phyloP scores from a whole-genome alignment of 1,140 invertebrate genomes.

The Drosophila nasuta region DNA sequence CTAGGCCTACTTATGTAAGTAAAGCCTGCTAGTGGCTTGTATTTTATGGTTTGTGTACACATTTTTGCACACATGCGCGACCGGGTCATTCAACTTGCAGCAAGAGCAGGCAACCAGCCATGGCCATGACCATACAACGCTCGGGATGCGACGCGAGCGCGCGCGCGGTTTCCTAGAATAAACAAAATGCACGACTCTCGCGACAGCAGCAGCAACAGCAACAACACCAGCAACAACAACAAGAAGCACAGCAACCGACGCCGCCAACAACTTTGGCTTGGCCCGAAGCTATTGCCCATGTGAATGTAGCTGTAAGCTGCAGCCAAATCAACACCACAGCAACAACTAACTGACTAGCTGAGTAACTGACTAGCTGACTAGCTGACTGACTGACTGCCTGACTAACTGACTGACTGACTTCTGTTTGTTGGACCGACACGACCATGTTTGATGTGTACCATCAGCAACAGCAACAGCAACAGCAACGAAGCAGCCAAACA shows the following conservation, averaged over 20 bases:
- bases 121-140: slow-evolving; percentile 43
- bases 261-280: slow-evolving; percentile 72
- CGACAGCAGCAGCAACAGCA: slow-evolving; percentile 51
- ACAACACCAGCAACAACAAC: slow-evolving; percentile 30
- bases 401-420: slow-evolving; percentile 77
- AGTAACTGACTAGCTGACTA: slow-evolving; percentile 61
- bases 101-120: slow-evolving; percentile 48
- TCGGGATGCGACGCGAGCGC: slow-evolving; percentile 52
- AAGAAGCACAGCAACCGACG: slow-evolving; percentile 39
- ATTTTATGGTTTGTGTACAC: slow-evolving; percentile 84
- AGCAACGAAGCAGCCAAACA: slow-evolving; percentile 54
- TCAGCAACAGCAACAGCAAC: slow-evolving; percentile 49
- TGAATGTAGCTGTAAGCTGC: slow-evolving; percentile 50
- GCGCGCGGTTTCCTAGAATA: slow-evolving; percentile 81
- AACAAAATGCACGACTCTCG: slow-evolving; percentile 80
- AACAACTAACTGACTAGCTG: slow-evolving; percentile 28
- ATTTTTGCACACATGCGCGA: slow-evolving; percentile 83
- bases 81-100: slow-evolving; percentile 77
- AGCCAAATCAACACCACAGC: slow-evolving; percentile 65
- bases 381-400: slow-evolving; percentile 61
- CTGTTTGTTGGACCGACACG: slow-evolving; percentile 82
- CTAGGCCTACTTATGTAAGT: slow-evolving; percentile 79
- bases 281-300: slow-evolving; percentile 48
- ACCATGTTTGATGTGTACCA: slow-evolving; percentile 83
- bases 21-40: slow-evolving; percentile 74